Percentiles rank a stretch among this genome's conserved stretches.
Conservation (phyloP, 2,113 vertebrate genomes). For the Chaetorhynchus papuensis region DNA sequence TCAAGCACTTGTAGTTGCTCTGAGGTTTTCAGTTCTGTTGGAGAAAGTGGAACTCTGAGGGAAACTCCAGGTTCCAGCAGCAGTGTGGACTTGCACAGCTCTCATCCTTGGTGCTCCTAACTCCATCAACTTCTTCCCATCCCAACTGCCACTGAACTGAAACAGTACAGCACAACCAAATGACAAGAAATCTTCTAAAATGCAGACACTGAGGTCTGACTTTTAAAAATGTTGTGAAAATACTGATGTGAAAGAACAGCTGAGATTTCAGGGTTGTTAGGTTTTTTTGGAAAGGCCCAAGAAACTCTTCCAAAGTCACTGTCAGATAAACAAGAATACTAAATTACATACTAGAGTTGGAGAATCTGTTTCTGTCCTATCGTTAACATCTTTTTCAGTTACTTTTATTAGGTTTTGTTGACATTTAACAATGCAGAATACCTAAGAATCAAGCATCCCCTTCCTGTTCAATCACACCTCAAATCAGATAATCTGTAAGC, state of each 20-base stretch:
- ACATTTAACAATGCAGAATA: neutral
- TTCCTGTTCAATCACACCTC: neutral
- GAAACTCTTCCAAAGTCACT: neutral
- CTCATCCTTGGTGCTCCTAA: neutral
- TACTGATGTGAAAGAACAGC: neutral
- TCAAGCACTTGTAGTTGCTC: neutral
- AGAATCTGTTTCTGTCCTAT: neutral
- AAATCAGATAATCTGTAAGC: neutral
- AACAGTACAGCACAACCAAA: neutral
- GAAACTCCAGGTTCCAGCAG: neutral
- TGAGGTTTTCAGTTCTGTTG: neutral
- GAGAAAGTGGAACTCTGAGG: neutral
- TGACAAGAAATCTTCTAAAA: neutral
- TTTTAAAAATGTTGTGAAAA: neutral
- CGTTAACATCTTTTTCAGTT: neutral
- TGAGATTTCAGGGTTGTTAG: neutral
- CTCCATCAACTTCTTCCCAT: neutral
- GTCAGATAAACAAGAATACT: neutral
- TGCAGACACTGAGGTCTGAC: neutral
- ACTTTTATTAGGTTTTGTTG: neutral
- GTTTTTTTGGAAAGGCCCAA: neutral
- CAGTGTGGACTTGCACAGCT: neutral
- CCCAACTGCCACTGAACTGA: neutral
- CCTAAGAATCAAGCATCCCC: neutral
- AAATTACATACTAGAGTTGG: neutral